Evolutionary conservation across 2,797 vertebrate species (phyloP).

Genomic region (Ctenosaura bakeri): DNA sequence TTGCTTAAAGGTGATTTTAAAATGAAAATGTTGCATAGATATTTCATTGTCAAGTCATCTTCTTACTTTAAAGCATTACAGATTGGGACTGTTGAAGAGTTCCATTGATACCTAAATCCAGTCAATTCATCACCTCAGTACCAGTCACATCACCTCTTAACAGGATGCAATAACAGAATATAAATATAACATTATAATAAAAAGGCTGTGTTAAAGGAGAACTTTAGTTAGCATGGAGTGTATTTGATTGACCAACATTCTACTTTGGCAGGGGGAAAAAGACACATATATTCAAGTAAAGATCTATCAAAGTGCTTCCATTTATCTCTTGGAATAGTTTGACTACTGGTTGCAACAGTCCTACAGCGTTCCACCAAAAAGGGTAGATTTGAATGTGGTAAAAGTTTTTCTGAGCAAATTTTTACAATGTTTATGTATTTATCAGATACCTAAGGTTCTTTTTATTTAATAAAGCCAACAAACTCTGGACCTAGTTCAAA

Average conservation of each 20-base stretch:
- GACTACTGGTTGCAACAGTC: constrained; percentile 21
- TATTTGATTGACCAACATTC: constrained; percentile 42
- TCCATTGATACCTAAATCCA: constrained; percentile 63
- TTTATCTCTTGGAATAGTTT: constrained; percentile 8
- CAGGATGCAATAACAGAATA: constrained; percentile 59
- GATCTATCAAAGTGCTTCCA: neutral
- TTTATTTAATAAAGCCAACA: no score
- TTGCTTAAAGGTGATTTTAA: constrained; percentile 48
- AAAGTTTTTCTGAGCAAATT: neutral
- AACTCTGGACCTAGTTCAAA: no score
- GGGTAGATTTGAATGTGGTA: neutral
- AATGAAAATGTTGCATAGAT: constrained; percentile 20
- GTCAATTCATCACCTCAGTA: constrained; percentile 66
- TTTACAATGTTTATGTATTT: neutral
- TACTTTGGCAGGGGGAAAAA: constrained; percentile 34
- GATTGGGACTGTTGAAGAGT: constrained; percentile 57
- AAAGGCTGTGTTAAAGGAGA: constrained; percentile 36
- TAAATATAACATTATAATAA: constrained; percentile 62
- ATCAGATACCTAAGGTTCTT: no score
- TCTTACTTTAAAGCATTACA: constrained; percentile 50
- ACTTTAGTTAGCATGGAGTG: constrained; percentile 39
- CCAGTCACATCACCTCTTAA: constrained; percentile 58
- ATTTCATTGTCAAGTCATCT: constrained; percentile 25
- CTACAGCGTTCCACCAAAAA: neutral
- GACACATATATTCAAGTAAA: neutral